These are phyloP conservation scores for Gracilinanus agilis DNA, from an alignment of 2,113 vertebrate species.

Conservation along the genomic window DNA sequence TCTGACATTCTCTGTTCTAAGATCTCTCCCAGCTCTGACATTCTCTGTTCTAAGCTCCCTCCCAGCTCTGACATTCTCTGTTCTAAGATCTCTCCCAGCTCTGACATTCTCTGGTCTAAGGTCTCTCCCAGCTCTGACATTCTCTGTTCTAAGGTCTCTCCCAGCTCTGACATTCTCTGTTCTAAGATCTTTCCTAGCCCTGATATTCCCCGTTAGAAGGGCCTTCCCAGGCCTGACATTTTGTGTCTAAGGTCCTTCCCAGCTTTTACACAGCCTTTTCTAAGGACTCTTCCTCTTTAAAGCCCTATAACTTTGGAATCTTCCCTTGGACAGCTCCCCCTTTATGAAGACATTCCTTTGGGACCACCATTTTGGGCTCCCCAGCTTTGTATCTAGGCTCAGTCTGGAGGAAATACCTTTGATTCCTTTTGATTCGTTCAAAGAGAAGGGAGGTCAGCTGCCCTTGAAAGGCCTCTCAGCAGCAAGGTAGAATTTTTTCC, in stretches of 20 bases:
- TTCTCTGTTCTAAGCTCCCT: background rate
- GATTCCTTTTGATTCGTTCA: background rate
- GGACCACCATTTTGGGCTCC: background rate
- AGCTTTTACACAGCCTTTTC: background rate
- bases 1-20: background rate
- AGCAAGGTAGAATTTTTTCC: background rate
- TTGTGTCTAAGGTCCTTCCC: too few species aligned
- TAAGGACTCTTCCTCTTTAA: background rate
- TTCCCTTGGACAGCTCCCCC: background rate
- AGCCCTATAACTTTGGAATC: background rate
- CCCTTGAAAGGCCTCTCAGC: background rate
- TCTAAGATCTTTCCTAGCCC: too few species aligned
- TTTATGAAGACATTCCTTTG: background rate
- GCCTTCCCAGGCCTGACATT: too few species aligned
- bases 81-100: too few species aligned
- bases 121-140: too few species aligned
- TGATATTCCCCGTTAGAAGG: too few species aligned
- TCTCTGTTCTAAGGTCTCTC: too few species aligned
- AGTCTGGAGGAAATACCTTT: fast-evolving
- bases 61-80: background rate
- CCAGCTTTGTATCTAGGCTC: too few species aligned
- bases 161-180: too few species aligned
- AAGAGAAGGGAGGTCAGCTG: background rate
- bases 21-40: background rate
- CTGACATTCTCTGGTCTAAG: too few species aligned